Percentiles rank a stretch among this genome's conserved stretches.
Conservation (phyloP, 2,113 vertebrate genomes). For the Prietella phreatophila region DNA sequence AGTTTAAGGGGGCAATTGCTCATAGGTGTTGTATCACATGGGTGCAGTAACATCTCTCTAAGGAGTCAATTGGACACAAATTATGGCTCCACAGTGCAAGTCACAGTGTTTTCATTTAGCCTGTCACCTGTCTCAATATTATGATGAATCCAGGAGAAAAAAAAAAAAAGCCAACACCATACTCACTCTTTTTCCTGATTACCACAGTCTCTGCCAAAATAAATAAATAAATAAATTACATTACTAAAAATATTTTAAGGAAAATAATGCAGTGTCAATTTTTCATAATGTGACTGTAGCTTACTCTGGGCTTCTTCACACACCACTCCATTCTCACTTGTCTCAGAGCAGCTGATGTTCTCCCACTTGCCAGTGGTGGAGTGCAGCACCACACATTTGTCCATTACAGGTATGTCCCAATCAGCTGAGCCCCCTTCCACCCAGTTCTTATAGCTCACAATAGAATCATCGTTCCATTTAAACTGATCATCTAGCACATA, state of each 20-base stretch:
- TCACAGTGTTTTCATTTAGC: neutral
- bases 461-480: conserved; percentile 74
- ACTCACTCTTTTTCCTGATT: conserved; percentile 19
- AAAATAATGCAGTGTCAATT: neutral
- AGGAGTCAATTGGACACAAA: neutral
- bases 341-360: conserved; percentile 73
- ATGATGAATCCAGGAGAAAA: neutral
- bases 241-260: neutral
- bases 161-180: neutral
- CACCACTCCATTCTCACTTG: conserved; percentile 73
- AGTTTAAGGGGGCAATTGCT: no score
- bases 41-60: neutral
- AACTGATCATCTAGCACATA: conserved; percentile 72
- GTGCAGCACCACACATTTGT: conserved; percentile 79
- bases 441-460: conserved; percentile 78
- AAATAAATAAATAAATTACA: neutral
- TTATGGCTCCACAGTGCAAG: neutral
- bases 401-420: conserved; percentile 57
- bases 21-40: no score
- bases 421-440: conserved; percentile 54
- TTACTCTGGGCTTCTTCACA: conserved; percentile 78
- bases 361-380: conserved; percentile 78
- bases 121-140: neutral
- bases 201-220: neutral
- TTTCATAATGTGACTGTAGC: conserved; percentile 31